Conservation (phyloP, 2,888 invertebrate genomes). For the Ectobius pallidus region DNA sequence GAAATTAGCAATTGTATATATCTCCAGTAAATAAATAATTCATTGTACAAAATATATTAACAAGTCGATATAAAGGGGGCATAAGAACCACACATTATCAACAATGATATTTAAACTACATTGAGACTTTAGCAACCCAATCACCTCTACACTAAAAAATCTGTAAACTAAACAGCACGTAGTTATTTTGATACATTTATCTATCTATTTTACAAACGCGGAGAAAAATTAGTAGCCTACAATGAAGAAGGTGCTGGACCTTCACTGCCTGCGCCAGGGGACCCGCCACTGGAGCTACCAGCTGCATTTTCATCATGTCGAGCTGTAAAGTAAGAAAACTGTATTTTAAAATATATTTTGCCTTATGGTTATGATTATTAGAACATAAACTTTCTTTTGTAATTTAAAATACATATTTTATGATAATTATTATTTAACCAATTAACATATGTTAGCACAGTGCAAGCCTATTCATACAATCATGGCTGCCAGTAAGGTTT, state of each 20-base stretch:
- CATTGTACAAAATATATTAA: neutral
- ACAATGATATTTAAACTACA: neutral
- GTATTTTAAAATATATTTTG: neutral
- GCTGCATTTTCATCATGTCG: conserved; percentile 15
- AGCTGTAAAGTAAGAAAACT: neutral
- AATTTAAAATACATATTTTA: neutral
- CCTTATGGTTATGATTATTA: neutral
- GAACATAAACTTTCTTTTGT: neutral
- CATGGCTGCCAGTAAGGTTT: too few relatives aligned
- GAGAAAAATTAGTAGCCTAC: neutral
- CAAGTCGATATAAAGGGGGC: neutral
- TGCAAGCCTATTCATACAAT: too few relatives aligned
- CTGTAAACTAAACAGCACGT: neutral
- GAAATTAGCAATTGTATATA: too few relatives aligned
- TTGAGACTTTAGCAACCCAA: neutral
- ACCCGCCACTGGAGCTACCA: conserved; percentile 7
- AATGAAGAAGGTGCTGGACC: neutral
- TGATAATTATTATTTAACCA: neutral
- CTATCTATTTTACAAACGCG: neutral
- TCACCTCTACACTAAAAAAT: neutral
- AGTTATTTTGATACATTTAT: neutral
- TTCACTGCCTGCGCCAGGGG: neutral
- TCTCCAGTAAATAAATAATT: neutral
- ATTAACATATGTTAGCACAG: too few relatives aligned
- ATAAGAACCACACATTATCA: neutral